Evolutionary conservation across 2,888 invertebrate species (phyloP).

Genomic region (Elmis aenea): DNA sequence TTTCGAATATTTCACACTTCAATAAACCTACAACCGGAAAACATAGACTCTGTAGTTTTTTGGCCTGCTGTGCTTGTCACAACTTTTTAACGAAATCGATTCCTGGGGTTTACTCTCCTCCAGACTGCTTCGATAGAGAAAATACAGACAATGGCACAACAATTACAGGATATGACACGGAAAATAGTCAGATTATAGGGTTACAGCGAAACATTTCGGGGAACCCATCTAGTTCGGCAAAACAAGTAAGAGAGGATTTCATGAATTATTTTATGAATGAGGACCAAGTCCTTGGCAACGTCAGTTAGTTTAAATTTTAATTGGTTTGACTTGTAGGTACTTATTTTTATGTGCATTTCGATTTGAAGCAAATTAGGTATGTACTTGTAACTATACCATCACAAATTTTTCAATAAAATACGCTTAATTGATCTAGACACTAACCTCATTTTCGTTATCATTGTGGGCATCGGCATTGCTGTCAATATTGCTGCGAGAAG

Average conservation of each 20-base stretch:
- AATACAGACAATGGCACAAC: constrained; percentile 14
- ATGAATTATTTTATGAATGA: constrained; percentile 16
- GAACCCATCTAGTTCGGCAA: constrained; percentile 11
- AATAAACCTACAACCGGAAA: constrained; percentile 22
- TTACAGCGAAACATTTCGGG: constrained; percentile 16
- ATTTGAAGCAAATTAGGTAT: too few species aligned
- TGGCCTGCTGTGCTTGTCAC: constrained; percentile 21
- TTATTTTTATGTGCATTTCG: too few species aligned
- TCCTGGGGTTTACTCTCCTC: too few species aligned
- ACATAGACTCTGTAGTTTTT: constrained; percentile 21
- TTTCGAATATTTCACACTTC: constrained; percentile 19
- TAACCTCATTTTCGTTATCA: too few species aligned
- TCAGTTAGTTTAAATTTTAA: too few species aligned
- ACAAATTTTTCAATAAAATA: too few species aligned
- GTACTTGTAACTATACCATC: too few species aligned
- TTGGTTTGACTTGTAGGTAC: too few species aligned
- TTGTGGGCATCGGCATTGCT: too few species aligned
- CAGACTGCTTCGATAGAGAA: constrained; percentile 19
- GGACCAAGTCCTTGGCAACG: constrained; percentile 21
- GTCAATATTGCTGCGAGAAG: too few species aligned
- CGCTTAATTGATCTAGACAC: too few species aligned
- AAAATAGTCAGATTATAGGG: constrained; percentile 13
- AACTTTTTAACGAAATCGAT: too few species aligned
- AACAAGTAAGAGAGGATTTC: constrained; percentile 12
- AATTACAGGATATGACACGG: constrained; percentile 13